Evolutionary conservation across 2,113 vertebrate genomes (phyloP).

Genomic region (Blennius ocellaris): DNA sequence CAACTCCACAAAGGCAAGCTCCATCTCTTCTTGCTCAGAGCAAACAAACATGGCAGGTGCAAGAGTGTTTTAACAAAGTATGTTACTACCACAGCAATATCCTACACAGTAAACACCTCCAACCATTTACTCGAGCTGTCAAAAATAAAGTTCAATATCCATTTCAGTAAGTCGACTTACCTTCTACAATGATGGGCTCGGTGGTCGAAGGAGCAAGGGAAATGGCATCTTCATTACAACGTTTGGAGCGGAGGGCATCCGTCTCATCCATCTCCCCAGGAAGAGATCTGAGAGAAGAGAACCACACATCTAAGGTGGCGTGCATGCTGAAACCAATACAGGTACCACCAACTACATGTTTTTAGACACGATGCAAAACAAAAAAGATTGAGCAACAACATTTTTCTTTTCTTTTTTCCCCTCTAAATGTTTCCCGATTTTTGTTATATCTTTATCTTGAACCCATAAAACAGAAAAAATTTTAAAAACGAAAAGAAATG

Average conservation of each 20-base stretch:
- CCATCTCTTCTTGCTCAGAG: background rate
- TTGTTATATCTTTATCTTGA: too few species aligned
- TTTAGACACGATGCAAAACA: too few species aligned
- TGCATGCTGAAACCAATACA: slow-evolving; percentile 26
- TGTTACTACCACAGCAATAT: background rate
- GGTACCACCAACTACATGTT: too few species aligned
- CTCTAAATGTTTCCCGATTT: too few species aligned
- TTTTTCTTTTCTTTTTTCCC: too few species aligned
- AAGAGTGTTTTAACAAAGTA: background rate
- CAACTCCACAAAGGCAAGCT: slow-evolving; percentile 33
- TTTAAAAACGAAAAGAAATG: too few species aligned
- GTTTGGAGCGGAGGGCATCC: slow-evolving; percentile 86
- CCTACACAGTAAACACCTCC: background rate
- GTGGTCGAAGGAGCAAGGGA: slow-evolving; percentile 86
- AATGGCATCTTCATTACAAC: slow-evolving; percentile 86
- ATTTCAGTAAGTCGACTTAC: slow-evolving; percentile 73
- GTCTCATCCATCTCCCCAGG: slow-evolving; percentile 95
- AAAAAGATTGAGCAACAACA: too few species aligned
- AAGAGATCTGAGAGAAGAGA: slow-evolving; percentile 82
- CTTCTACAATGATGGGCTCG: slow-evolving; percentile 91
- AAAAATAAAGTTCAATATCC: background rate
- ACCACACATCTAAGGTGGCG: slow-evolving; percentile 47
- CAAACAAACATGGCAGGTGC: background rate
- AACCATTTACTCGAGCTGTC: background rate
- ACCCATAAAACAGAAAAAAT: too few species aligned